Evolutionary conservation across 2,113 vertebrate genomes (phyloP).

Genomic region (Brienomyrus longianalis): DNA sequence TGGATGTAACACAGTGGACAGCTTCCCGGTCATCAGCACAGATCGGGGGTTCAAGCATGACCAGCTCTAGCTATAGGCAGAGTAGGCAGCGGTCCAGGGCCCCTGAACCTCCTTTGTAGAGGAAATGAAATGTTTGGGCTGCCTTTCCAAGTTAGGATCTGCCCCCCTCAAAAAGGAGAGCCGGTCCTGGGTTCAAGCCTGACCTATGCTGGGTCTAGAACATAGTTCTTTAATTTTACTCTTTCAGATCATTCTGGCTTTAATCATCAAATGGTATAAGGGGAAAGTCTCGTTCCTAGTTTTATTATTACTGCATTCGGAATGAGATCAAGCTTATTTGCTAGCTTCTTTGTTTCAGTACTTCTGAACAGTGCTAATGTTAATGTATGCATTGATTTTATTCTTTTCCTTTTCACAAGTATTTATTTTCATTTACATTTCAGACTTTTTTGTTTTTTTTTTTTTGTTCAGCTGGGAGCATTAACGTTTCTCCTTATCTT

Average conservation of each 20-base stretch:
- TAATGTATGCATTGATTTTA: not conserved
- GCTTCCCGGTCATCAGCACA: not conserved
- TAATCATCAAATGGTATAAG: not conserved
- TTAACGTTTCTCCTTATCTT: constrained; percentile 83
- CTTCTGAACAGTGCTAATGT: not conserved
- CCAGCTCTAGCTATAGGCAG: not conserved
- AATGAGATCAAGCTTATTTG: not conserved
- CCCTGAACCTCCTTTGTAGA: not conserved
- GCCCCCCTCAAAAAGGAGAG: not conserved
- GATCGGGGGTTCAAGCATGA: not conserved
- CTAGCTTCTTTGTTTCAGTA: not conserved
- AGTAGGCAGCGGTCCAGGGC: not conserved
- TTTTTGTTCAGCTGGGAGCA: constrained; percentile 66
- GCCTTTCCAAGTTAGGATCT: not conserved
- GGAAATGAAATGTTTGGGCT: not conserved
- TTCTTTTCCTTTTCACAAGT: not conserved
- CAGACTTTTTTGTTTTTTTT: constrained; percentile 10
- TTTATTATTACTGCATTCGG: not conserved
- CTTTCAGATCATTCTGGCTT: not conserved
- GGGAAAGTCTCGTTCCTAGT: not conserved
- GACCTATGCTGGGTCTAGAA: not conserved
- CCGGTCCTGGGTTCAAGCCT: not conserved
- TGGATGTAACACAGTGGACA: not conserved
- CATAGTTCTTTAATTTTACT: not conserved
- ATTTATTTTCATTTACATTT: not conserved